Evolutionary conservation across 2,113 vertebrate genomes (phyloP).

Genomic region (Gymnobelideus leadbeateri): DNA sequence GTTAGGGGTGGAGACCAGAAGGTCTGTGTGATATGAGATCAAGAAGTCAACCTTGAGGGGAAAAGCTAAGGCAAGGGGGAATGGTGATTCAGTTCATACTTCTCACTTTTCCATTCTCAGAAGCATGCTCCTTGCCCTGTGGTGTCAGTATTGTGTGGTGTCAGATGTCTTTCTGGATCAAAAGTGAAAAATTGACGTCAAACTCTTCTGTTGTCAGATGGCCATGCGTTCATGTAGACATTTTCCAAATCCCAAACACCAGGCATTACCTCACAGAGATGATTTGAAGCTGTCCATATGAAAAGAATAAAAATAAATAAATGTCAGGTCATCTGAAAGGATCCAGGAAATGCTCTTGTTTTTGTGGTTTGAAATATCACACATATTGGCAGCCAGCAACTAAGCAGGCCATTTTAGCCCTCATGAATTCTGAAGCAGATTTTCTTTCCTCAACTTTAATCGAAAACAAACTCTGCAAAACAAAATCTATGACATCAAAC

Average conservation of each 20-base stretch:
- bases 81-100: neutral
- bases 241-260: neutral
- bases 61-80: neutral
- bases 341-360: slow-evolving; percentile 31
- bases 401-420: slow-evolving; percentile 12
- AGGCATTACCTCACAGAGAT: neutral
- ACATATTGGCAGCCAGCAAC: slow-evolving; percentile 15
- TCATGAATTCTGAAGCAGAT: slow-evolving; percentile 39
- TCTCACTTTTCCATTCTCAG: neutral
- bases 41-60: too few species aligned
- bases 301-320: slow-evolving; percentile 31
- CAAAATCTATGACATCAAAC: slow-evolving; percentile 38
- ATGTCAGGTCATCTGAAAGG: slow-evolving; percentile 38
- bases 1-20: too few species aligned
- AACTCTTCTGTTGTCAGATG: neutral
- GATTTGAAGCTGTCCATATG: slow-evolving; percentile 28
- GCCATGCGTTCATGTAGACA: neutral
- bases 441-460: slow-evolving; percentile 52
- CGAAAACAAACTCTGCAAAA: slow-evolving; percentile 63
- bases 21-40: too few species aligned
- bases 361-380: slow-evolving; percentile 52
- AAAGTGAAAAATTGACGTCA: neutral
- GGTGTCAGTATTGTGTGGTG: neutral
- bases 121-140: neutral
- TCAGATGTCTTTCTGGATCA: neutral